Percentiles rank a stretch among this genome's conserved stretches.
Conservation (phyloP, 2,113 vertebrate species). For the Arenaria interpres region DNA sequence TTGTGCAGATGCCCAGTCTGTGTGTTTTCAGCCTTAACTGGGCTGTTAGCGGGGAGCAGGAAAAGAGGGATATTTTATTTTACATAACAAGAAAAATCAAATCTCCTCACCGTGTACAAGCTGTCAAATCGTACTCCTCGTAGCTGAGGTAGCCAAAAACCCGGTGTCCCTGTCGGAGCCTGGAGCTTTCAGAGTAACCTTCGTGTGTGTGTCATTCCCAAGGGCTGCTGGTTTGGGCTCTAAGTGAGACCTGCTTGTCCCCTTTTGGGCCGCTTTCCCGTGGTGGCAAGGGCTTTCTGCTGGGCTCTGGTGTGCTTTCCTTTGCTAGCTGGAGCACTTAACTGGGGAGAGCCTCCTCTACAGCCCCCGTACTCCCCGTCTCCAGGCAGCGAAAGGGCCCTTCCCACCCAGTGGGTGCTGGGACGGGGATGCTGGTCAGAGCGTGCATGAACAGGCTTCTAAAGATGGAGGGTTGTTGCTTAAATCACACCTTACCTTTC, state of each 20-base stretch:
- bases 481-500: slow-evolving; percentile 66
- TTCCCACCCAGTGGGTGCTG: neutral
- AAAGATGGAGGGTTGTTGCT: neutral
- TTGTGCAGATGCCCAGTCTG: neutral
- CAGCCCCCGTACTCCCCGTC: neutral
- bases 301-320: neutral
- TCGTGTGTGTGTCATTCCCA: neutral
- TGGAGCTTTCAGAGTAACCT: neutral
- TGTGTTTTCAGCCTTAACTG: neutral
- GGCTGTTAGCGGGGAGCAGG: neutral
- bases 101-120: neutral
- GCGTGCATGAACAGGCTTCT: neutral
- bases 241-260: neutral
- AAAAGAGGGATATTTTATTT: neutral
- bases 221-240: neutral
- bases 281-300: neutral
- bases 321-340: fast-evolving
- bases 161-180: neutral
- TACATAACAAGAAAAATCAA: neutral
- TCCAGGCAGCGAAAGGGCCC: neutral
- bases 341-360: neutral
- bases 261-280: fast-evolving
- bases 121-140: neutral
- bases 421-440: neutral
- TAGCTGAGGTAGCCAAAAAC: neutral